These are phyloP conservation scores for Pristionchus entomophagus DNA, from an alignment of 2,888 invertebrate genomes.

Conservation along the genomic window DNA sequence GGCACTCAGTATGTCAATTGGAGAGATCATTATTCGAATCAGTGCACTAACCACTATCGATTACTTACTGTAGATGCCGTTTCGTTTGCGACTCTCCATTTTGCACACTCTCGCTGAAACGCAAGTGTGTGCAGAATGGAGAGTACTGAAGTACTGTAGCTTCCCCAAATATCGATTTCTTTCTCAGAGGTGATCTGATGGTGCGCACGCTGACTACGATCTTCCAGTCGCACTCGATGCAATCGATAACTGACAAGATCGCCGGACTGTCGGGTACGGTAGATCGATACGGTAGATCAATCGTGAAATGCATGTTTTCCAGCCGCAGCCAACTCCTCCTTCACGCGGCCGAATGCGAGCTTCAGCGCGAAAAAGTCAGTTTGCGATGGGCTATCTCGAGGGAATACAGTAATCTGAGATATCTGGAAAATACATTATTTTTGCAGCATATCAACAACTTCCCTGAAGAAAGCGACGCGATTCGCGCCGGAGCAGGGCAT, in stretches of 20 bases:
- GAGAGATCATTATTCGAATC: too few species aligned
- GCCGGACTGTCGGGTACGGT: conserved; percentile 33
- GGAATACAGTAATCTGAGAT: too few species aligned
- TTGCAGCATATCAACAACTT: neutral
- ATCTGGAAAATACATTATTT: neutral
- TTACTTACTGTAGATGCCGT: too few species aligned
- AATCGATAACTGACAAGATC: neutral
- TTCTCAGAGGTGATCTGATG: conserved; percentile 38
- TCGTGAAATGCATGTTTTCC: neutral
- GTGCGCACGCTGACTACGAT: conserved; percentile 46
- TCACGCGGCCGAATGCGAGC: conserved; percentile 25
- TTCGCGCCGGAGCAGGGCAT: conserved; percentile 12
- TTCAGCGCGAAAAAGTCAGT: conserved; percentile 35
- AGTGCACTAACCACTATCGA: too few species aligned
- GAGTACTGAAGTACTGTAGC: too few species aligned
- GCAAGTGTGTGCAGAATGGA: too few species aligned
- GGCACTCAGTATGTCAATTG: too few species aligned
- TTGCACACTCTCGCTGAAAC: too few species aligned
- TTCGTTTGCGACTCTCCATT: too few species aligned
- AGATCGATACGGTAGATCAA: conserved; percentile 12
- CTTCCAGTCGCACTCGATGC: conserved; percentile 28
- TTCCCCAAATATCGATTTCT: too few species aligned
- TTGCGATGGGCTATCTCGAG: too few species aligned
- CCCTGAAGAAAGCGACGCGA: conserved; percentile 29
- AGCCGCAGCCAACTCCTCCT: neutral